Evolutionary conservation across 2,797 vertebrate species (phyloP), one percentile per base, ranked within the genome.

Genomic region (Manis crassicaudata): DNA sequence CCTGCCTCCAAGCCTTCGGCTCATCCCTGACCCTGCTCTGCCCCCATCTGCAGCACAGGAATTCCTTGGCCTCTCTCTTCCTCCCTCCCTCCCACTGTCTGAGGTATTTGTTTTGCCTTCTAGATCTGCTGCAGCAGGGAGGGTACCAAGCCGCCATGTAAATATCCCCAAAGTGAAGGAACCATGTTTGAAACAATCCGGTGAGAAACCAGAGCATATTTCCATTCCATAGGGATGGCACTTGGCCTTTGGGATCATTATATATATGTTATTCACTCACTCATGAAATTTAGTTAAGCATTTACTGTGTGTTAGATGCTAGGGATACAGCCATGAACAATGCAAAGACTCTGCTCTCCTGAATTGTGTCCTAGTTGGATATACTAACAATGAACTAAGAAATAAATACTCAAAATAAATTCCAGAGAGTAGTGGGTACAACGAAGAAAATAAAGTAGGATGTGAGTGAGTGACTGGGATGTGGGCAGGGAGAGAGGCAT

Each of bases 141-240:
- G 18, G 17, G 1, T 11, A 35, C 5, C 0, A 52, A 63, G 3
- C 2, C 10, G 1, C 1, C n/a, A 14, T 21, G 7, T 27, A 83
- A 83, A 73, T 73, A 52, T 20, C 62, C 52, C 8, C 90, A 13
- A 54, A 79, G 62, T 29, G 58, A 94, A 92, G 90, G 14, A 96
- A 82, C 29, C 65, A 67, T 0, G 0, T 50, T 37, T n/a, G 58
- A 3, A 88, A 77, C 58, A 88, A 72, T 67, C 29, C 1, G 76
- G 92, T 97, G 37, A 94, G 92, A 82, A 9, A 72, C 3, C n/a
- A 92, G 37, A 77, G 29, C 40, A 13, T 60, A 79, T 77, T 40
- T 54, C 52, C 40, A 56, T 73, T 68, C 7, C 12, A 37, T 43
- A 46, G 56, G n/a, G 37, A 50, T 76, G 25, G 9, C 1, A 1